These are phyloP conservation scores for Amphipyra berbera DNA, from an alignment of 2,888 invertebrate species.

Conservation along the genomic window DNA sequence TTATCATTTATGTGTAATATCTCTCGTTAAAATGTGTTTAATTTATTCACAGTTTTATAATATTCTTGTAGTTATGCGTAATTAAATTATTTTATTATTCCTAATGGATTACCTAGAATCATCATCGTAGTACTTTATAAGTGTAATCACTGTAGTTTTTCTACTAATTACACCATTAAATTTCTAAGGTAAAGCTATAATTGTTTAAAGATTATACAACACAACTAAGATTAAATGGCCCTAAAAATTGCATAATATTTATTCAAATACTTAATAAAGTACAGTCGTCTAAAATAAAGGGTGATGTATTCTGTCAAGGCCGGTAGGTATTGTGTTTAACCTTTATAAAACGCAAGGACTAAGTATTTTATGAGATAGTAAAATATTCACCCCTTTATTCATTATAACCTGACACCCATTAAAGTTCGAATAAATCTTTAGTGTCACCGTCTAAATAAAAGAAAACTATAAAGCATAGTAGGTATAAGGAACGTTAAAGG, in stretches of 20 bases:
- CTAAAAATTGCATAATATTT: constrained; percentile 23
- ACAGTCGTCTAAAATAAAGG: background rate
- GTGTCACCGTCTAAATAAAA: too few species aligned
- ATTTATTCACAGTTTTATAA: too few species aligned
- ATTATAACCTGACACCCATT: background rate
- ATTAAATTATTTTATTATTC: background rate
- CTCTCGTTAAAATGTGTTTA: too few species aligned
- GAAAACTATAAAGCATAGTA: too few species aligned
- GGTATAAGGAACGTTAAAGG: too few species aligned
- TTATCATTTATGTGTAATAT: too few species aligned
- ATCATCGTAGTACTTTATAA: constrained; percentile 20
- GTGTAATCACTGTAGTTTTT: constrained; percentile 40
- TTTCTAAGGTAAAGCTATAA: constrained; percentile 42
- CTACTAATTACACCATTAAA: constrained; percentile 49
- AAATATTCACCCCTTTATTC: too few species aligned
- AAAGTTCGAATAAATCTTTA: background rate
- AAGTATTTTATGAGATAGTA: constrained; percentile 23
- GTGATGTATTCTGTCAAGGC: background rate
- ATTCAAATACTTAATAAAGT: constrained; percentile 1
- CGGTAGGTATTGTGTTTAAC: background rate
- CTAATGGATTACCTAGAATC: constrained; percentile 32
- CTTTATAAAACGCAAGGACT: background rate
- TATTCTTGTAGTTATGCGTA: too few species aligned
- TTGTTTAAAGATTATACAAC: constrained; percentile 21
- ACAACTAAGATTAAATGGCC: constrained; percentile 23